phyloP scores from a whole-genome alignment of 2,113 vertebrate species.

The Colistium nudipinnis region DNA sequence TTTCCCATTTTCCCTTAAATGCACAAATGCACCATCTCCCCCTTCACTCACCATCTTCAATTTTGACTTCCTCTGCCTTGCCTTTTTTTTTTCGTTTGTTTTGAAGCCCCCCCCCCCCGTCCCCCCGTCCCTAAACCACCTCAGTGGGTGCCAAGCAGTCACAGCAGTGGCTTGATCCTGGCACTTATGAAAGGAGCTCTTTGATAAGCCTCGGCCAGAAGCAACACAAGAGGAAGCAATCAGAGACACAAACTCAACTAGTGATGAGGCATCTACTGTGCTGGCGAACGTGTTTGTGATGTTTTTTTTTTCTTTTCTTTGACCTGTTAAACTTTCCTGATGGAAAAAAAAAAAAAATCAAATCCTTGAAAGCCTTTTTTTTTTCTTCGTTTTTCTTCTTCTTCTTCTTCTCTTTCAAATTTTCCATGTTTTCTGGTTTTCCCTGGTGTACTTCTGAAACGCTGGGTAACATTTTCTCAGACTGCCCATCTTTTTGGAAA shows the following conservation, averaged over 20 bases:
- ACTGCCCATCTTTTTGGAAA: conserved; percentile 61
- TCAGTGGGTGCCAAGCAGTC: conserved; percentile 75
- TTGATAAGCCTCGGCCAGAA: conserved; percentile 76
- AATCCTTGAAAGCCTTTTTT: conserved; percentile 58
- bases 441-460: conserved; percentile 65
- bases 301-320: conserved; percentile 73
- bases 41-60: conserved; percentile 47
- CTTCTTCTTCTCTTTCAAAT: conserved; percentile 56
- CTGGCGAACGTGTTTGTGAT: conserved; percentile 63
- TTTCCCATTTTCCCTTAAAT: conserved; percentile 54
- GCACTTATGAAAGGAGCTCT: conserved; percentile 79
- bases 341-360: conserved; percentile 45
- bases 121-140: conserved; percentile 56
- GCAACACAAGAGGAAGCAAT: conserved; percentile 79
- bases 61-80: conserved; percentile 71
- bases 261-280: conserved; percentile 69
- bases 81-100: conserved; percentile 63
- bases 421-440: conserved; percentile 56
- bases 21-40: conserved; percentile 52
- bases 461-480: conserved; percentile 65
- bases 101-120: conserved; percentile 21
- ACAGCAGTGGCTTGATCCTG: conserved; percentile 79
- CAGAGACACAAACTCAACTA: conserved; percentile 74
- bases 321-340: conserved; percentile 72
- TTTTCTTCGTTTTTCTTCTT: conserved; percentile 42